These are phyloP conservation scores for Oryzias melastigma DNA, from an alignment of 2,113 vertebrate genomes.

Conservation along the genomic window DNA sequence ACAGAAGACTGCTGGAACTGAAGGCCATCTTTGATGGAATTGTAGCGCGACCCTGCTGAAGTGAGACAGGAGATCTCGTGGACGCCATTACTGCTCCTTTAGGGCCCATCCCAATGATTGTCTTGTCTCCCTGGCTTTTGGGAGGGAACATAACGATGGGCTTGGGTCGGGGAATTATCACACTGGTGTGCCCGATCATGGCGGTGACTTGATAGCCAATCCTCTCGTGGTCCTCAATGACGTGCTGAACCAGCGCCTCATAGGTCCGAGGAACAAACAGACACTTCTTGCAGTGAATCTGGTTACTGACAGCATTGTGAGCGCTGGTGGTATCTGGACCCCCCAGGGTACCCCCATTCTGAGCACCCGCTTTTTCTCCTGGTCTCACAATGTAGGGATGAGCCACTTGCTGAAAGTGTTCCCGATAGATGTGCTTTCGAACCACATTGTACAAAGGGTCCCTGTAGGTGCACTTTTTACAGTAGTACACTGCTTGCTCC, in stretches of 20 bases:
- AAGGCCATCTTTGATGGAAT: slow-evolving; percentile 88
- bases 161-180: slow-evolving; percentile 93
- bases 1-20: slow-evolving; percentile 85
- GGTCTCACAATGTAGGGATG: slow-evolving; percentile 93
- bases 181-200: slow-evolving; percentile 98
- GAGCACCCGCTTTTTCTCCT: slow-evolving; percentile 81
- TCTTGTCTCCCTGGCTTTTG: slow-evolving; percentile 88
- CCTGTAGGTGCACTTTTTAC: slow-evolving; percentile 99
- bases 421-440: slow-evolving; percentile 99
- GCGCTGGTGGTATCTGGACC: slow-evolving; percentile 36
- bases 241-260: slow-evolving; percentile 95
- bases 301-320: slow-evolving; percentile 48
- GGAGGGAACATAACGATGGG: slow-evolving; percentile 89
- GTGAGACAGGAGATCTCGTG: slow-evolving; percentile 83
- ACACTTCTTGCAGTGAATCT: slow-evolving; percentile 97
- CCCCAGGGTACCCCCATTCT: slow-evolving; percentile 66
- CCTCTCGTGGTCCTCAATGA: slow-evolving; percentile 96
- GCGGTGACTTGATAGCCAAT: slow-evolving; percentile 98
- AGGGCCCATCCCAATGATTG: slow-evolving; percentile 87
- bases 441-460: slow-evolving; percentile 98
- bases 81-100: slow-evolving; percentile 84
- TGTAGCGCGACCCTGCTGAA: slow-evolving; percentile 87
- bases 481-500: slow-evolving; percentile 99
- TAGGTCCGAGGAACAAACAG: slow-evolving; percentile 97
- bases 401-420: slow-evolving; percentile 99